Conservation (phyloP, 2,888 invertebrate genomes). For the Nephrocerus scutellatus region DNA sequence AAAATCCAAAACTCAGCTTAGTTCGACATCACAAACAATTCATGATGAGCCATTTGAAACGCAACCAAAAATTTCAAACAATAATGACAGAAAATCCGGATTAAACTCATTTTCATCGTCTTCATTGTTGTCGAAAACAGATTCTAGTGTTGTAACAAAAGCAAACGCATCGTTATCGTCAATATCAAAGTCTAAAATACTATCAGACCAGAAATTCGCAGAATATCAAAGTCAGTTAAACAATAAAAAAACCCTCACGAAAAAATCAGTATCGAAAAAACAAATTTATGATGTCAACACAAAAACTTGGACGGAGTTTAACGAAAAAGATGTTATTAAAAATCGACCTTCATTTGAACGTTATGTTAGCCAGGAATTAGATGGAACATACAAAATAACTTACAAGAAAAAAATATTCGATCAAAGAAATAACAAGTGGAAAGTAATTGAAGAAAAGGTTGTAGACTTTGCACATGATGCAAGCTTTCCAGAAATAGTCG, state of each 20-base stretch:
- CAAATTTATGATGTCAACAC: conserved; percentile 46
- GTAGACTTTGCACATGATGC: conserved; percentile 46
- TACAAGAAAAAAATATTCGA: conserved; percentile 48
- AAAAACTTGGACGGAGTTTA: conserved; percentile 43
- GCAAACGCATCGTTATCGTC: too few relatives aligned
- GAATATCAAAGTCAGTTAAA: conserved; percentile 10
- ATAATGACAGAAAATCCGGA: too few relatives aligned
- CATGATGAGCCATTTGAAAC: too few relatives aligned
- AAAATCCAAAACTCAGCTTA: too few relatives aligned
- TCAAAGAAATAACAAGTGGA: conserved; percentile 45
- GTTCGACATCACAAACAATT: too few relatives aligned
- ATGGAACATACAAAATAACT: conserved; percentile 44
- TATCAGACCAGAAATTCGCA: too few relatives aligned
- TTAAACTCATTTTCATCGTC: too few relatives aligned
- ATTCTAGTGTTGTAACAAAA: too few relatives aligned
- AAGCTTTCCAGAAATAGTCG: conserved; percentile 46
- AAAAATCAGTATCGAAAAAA: conserved; percentile 35
- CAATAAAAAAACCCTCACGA: too few relatives aligned
- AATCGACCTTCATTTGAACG: conserved; percentile 43
- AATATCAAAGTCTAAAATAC: too few relatives aligned
- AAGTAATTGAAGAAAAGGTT: conserved; percentile 51
- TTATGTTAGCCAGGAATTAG: conserved; percentile 45
- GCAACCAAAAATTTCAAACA: too few relatives aligned
- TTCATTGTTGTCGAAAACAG: too few relatives aligned
- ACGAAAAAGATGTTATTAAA: conserved; percentile 36